Percentiles rank a stretch among this genome's conserved stretches.
phyloP scores from a whole-genome alignment of 2,113 vertebrate genomes.

The Melanotaenia duboulayi region DNA sequence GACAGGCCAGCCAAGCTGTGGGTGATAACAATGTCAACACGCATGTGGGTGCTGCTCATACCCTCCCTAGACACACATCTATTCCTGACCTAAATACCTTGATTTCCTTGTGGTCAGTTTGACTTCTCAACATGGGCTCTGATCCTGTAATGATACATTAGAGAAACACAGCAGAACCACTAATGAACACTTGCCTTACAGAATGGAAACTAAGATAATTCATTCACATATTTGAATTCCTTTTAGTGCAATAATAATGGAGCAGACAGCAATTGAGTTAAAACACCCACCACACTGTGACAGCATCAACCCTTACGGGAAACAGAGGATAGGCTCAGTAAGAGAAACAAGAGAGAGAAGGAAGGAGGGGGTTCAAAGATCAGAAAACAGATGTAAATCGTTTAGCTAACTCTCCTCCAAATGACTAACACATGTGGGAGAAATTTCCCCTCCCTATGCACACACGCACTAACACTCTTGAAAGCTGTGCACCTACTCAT shows the following conservation, averaged over 20 bases:
- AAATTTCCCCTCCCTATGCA: constrained; percentile 58
- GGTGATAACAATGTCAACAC: constrained; percentile 59
- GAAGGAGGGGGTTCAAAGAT: constrained; percentile 82
- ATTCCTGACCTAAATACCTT: constrained; percentile 55
- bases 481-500: constrained; percentile 25
- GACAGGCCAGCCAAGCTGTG: constrained; percentile 45
- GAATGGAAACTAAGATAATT: constrained; percentile 61
- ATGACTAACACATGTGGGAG: constrained; percentile 85
- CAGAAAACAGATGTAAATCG: constrained; percentile 85
- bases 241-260: constrained; percentile 52
- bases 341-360: constrained; percentile 49
- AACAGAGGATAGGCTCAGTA: constrained; percentile 44
- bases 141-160: constrained; percentile 52
- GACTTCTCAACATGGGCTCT: constrained; percentile 42
- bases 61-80: constrained; percentile 27
- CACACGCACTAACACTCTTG: constrained; percentile 11
- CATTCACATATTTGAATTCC: constrained; percentile 61
- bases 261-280: constrained; percentile 46
- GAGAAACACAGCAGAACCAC: constrained; percentile 55
- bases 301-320: constrained; percentile 58
- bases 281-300: constrained; percentile 47
- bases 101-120: constrained; percentile 46
- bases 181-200: constrained; percentile 53
- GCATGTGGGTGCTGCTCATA: constrained; percentile 36
- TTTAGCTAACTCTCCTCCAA: constrained; percentile 79